Conservation (phyloP, 2,797 vertebrate species). For the Sciaenops ocellatus region DNA sequence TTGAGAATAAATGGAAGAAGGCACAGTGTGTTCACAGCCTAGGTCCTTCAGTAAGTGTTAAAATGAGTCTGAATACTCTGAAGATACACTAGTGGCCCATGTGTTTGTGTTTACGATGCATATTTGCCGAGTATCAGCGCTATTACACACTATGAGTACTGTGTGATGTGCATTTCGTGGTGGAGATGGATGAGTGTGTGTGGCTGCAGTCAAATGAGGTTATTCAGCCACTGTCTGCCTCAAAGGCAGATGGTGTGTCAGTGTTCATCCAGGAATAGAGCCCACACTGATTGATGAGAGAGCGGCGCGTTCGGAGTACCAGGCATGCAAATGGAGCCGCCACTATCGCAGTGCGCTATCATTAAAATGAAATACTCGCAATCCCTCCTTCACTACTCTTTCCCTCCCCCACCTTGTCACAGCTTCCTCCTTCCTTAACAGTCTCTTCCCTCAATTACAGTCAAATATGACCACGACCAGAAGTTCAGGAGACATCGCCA, state of each 20-base stretch:
- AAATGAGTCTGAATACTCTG: neutral
- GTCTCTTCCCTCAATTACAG: constrained; percentile 74
- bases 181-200: constrained; percentile 40
- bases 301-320: constrained; percentile 37
- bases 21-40: neutral
- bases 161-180: constrained; percentile 39
- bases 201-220: constrained; percentile 55
- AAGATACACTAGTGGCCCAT: neutral
- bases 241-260: constrained; percentile 65
- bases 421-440: constrained; percentile 7
- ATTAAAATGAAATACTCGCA: constrained; percentile 61
- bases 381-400: constrained; percentile 14
- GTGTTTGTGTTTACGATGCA: constrained; percentile 34
- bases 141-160: constrained; percentile 30
- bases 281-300: constrained; percentile 70
- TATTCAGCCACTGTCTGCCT: constrained; percentile 59
- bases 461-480: constrained; percentile 93
- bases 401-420: neutral
- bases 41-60: neutral
- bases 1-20: constrained; percentile 7
- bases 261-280: constrained; percentile 74
- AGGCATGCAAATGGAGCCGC: constrained; percentile 54
- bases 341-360: constrained; percentile 42
- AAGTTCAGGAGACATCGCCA: constrained; percentile 94
- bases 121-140: constrained; percentile 22